These are phyloP conservation scores for Thecocarcelia acutangulata DNA, from an alignment of 2,888 invertebrate genomes.

Conservation along the genomic window DNA sequence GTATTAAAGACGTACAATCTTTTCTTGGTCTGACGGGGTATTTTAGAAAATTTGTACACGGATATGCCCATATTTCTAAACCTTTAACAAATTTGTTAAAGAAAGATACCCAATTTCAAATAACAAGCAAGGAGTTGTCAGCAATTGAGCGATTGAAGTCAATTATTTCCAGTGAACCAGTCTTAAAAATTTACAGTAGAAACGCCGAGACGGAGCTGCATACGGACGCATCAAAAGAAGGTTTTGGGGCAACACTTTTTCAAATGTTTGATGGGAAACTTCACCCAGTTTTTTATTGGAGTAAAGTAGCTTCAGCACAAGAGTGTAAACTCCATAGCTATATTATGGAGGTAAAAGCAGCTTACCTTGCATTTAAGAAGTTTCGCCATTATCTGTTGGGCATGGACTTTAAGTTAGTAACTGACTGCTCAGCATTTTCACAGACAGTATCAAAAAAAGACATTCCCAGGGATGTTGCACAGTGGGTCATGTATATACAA, in stretches of 20 bases:
- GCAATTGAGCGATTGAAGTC: background rate
- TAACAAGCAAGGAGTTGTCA: background rate
- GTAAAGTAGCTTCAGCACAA: slow-evolving; percentile 28
- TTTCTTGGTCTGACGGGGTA: too few relatives aligned
- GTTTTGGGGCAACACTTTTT: slow-evolving; percentile 32
- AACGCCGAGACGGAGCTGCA: slow-evolving; percentile 1
- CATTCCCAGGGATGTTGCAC: slow-evolving; percentile 69
- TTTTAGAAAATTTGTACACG: slow-evolving; percentile 9
- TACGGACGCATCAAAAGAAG: background rate
- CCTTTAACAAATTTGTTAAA: background rate
- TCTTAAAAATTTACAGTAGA: background rate
- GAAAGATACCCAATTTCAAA: background rate
- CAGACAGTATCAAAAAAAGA: slow-evolving; percentile 65
- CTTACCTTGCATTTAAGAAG: slow-evolving; percentile 60
- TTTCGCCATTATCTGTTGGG: slow-evolving; percentile 51
- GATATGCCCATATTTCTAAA: slow-evolving; percentile 11
- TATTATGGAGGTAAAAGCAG: slow-evolving; percentile 56
- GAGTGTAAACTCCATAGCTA: slow-evolving; percentile 54
- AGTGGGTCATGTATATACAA: slow-evolving; percentile 70
- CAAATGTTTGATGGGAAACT: slow-evolving; percentile 8
- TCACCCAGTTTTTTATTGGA: slow-evolving; percentile 43
- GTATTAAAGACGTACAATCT: slow-evolving; percentile 1
- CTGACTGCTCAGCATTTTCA: slow-evolving; percentile 54
- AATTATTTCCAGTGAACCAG: too few relatives aligned
- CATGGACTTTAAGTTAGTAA: slow-evolving; percentile 45